Base-by-base conservation (phyloP, 2,113 vertebrate species). In the Urocitellus parryii region DNA sequence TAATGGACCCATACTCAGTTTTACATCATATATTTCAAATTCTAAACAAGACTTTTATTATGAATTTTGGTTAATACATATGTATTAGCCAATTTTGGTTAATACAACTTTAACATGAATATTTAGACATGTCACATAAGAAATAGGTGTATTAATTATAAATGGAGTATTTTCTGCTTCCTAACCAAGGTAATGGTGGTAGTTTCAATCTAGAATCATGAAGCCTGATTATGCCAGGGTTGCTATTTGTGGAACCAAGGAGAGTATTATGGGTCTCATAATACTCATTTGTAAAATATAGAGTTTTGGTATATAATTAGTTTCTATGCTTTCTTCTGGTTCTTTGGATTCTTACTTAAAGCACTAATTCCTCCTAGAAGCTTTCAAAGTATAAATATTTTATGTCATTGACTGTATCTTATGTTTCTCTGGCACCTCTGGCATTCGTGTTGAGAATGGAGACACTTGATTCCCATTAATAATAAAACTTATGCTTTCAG, bases 311-410 rank as follows among this genome's bases (percentile, higher is more conserved):
- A 39, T 22, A 17, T 42, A 90, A 87, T 42, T 88, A 96, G 79
- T 45, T 73, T 56, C 53, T 84, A 65, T 25, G 37, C 13, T 48
- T 3, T 34, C 67, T 81, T 81, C 32, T 25, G 85, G 24, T 85
- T 82, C 56, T 96, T 85, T 51, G 37, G 24, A 80, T n/a, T 90
- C 85, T 90, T 27, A 90, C 12, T 74, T 80, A 74, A 91, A 94
- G 29, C 0, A 65, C 63, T 53, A 53, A 34, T 42, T 79, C 13
- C 14, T 74, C 63, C n/a, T 67, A 58, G 32, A 68, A 67, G 56
- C 34, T 92, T 85, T 7, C 3, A 56, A 77, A 93, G 39, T 51
- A 34, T 14, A 76, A 78, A 6, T 45, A 37, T 85, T 51, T 91
- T 27, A 56, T 13, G 7, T 39, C 27, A 65, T 11, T 27, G 1